A percentile compares a stretch with the other conserved stretches of the same genome.
phyloP scores from a whole-genome alignment of 2,113 vertebrate genomes.

The Paralichthys olivaceus region DNA sequence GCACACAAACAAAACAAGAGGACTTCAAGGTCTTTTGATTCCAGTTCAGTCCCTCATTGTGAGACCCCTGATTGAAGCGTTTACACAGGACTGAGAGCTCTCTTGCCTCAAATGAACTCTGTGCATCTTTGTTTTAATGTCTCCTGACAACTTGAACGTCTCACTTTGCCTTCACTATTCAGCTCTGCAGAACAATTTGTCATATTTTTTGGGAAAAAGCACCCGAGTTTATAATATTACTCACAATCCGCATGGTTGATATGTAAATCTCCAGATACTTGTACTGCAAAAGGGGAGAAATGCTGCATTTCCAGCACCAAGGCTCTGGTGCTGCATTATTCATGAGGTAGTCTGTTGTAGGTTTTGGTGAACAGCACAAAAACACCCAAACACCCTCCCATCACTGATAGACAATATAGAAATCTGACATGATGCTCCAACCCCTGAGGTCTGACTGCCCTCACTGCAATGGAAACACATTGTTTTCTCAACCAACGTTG shows the following conservation, averaged over 20 bases:
- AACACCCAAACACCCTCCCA: slow-evolving; percentile 60
- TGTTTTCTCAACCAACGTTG: slow-evolving; percentile 20
- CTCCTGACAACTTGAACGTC: not conserved
- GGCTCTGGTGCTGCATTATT: slow-evolving; percentile 78
- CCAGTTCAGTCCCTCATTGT: slow-evolving; percentile 42
- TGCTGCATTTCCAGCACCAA: slow-evolving; percentile 36
- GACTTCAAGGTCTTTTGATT: slow-evolving; percentile 48
- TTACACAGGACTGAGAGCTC: not conserved
- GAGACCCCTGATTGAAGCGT: slow-evolving; percentile 27
- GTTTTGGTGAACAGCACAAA: slow-evolving; percentile 69
- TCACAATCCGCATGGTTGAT: slow-evolving; percentile 36
- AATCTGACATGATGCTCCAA: slow-evolving; percentile 65
- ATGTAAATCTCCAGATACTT: slow-evolving; percentile 57
- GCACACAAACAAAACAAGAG: slow-evolving; percentile 41
- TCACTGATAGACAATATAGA: slow-evolving; percentile 63
- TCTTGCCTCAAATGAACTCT: not conserved
- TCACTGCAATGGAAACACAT: slow-evolving; percentile 29
- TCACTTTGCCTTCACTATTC: not conserved
- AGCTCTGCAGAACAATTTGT: slow-evolving; percentile 5
- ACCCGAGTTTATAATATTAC: slow-evolving; percentile 37
- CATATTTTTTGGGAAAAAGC: not conserved
- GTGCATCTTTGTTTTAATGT: not conserved
- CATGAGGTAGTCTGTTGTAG: slow-evolving; percentile 60
- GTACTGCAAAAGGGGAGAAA: slow-evolving; percentile 41
- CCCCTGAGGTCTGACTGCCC: slow-evolving; percentile 40